phyloP scores from a whole-genome alignment of 1,140 invertebrate genomes.

The Rhopalosiphum maidis region DNA sequence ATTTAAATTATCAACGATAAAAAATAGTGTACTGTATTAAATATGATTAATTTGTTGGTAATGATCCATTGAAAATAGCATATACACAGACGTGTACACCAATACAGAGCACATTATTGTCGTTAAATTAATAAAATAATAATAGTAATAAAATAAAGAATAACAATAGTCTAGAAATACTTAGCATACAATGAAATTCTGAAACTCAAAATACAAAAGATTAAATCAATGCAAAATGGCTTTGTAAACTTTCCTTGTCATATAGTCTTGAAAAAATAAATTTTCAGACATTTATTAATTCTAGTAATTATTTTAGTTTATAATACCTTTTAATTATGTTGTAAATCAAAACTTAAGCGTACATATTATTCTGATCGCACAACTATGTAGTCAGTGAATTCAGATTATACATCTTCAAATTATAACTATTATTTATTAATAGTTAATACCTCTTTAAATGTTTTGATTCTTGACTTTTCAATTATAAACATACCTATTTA shows the following conservation, averaged over 20 bases:
- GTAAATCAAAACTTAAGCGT: not conserved
- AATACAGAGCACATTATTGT: too few relatives aligned
- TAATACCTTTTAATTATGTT: not conserved
- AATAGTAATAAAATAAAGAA: not conserved
- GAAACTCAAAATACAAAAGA: too few relatives aligned
- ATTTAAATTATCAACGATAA: not conserved
- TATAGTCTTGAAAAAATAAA: not conserved
- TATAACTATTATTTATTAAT: too few relatives aligned
- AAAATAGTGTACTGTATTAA: not conserved
- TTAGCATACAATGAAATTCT: not conserved
- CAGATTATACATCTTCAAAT: not conserved
- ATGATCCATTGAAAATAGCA: not conserved
- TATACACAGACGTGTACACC: not conserved
- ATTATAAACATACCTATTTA: not conserved
- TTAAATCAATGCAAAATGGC: too few relatives aligned
- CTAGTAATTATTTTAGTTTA: not conserved
- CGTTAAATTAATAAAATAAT: not conserved
- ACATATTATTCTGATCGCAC: not conserved
- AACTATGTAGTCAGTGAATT: not conserved
- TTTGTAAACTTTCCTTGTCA: too few relatives aligned
- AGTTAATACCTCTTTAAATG: not conserved
- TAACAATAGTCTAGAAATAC: not conserved
- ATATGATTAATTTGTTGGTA: not conserved
- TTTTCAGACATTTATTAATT: not conserved
- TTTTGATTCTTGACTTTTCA: not conserved